Evolutionary conservation across 2,888 invertebrate genomes (phyloP).

Genomic region (Melanostoma mellinum): DNA sequence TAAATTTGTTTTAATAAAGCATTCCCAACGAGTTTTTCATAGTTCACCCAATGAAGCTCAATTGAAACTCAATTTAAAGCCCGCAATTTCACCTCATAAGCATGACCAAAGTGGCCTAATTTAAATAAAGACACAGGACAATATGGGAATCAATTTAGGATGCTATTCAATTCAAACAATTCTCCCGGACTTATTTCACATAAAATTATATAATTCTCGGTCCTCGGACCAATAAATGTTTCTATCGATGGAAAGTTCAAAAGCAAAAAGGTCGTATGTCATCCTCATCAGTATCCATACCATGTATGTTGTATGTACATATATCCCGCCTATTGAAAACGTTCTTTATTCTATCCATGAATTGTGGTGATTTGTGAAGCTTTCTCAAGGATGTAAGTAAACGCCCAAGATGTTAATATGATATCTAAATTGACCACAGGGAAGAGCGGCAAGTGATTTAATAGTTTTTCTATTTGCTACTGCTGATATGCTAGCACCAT

Average conservation of each 20-base stretch:
- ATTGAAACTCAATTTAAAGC: slow-evolving; percentile 62
- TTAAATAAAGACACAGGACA: neutral
- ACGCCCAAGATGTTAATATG: slow-evolving; percentile 10
- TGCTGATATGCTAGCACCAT: slow-evolving; percentile 6
- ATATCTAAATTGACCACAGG: slow-evolving; percentile 16
- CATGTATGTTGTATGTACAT: neutral
- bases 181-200: no score
- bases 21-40: neutral
- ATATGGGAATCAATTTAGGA: slow-evolving; percentile 19
- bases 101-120: slow-evolving; percentile 29
- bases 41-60: slow-evolving; percentile 34
- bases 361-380: slow-evolving; percentile 38
- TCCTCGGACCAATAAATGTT: no score
- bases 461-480: slow-evolving; percentile 48
- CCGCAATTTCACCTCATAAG: neutral
- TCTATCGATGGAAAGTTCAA: no score
- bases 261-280: no score
- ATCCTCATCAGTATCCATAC: no score
- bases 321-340: neutral
- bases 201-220: no score
- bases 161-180: slow-evolving; percentile 1
- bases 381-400: neutral
- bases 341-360: neutral
- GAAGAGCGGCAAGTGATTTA: slow-evolving; percentile 29
- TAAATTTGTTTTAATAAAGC: no score